phyloP scores from a whole-genome alignment of 2,797 vertebrate species.

The Hapalemur alaotrensis region DNA sequence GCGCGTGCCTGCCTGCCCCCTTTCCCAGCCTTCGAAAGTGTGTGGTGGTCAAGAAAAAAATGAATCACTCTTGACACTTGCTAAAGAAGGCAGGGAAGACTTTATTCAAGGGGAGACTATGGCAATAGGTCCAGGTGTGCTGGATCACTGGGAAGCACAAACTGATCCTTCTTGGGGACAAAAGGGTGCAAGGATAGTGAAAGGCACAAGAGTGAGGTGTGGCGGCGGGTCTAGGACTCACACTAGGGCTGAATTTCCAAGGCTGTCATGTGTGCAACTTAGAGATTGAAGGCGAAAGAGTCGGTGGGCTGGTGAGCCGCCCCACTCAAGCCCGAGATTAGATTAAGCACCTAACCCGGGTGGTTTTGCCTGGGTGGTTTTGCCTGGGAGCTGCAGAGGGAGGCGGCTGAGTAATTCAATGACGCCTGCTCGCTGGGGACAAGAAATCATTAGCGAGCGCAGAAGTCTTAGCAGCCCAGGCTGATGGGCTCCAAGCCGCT shows the following conservation, averaged over 20 bases:
- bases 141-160: not conserved
- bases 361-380: slow-evolving; percentile 76
- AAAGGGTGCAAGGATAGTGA: not conserved
- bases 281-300: slow-evolving; percentile 78
- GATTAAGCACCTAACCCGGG: slow-evolving; percentile 80
- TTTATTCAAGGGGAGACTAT: not conserved
- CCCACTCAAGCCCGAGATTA: slow-evolving; percentile 78
- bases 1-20: no score
- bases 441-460: slow-evolving; percentile 86
- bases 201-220: not conserved
- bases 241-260: not conserved
- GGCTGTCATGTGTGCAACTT: slow-evolving; percentile 10
- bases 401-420: slow-evolving; percentile 85
- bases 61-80: not conserved
- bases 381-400: slow-evolving; percentile 79
- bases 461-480: slow-evolving; percentile 84
- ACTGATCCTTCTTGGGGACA: not conserved
- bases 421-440: slow-evolving; percentile 85
- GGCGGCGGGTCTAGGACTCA: not conserved
- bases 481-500: slow-evolving; percentile 71
- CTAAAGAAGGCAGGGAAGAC: not conserved
- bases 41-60: not conserved
- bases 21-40: not conserved
- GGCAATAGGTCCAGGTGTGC: not conserved
- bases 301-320: slow-evolving; percentile 75